Percentiles rank a stretch among this genome's conserved stretches.
phyloP scores from a whole-genome alignment of 2,113 vertebrate genomes.

The Gadus chalcogrammus region DNA sequence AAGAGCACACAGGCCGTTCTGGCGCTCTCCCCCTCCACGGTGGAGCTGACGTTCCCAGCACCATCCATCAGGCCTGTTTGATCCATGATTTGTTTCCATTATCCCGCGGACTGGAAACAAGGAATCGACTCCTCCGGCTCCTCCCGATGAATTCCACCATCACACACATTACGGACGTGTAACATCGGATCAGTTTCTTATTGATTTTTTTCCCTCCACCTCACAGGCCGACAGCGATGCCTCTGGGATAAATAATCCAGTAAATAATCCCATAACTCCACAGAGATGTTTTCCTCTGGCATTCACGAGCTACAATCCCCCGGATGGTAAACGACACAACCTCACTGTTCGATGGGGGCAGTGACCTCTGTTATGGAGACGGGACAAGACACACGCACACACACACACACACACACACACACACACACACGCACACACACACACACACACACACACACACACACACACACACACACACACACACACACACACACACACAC shows the following conservation, averaged over 20 bases:
- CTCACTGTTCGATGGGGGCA: too few species aligned
- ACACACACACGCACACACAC: background rate
- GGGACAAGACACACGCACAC: background rate
- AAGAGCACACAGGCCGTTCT: too few species aligned
- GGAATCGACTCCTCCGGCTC: constrained; percentile 50
- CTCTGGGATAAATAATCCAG: constrained; percentile 31
- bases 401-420: background rate
- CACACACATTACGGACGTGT: constrained; percentile 49
- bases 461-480: background rate
- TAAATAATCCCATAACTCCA: constrained; percentile 41
- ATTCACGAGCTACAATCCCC: too few species aligned
- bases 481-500: background rate
- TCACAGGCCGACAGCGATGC: background rate
- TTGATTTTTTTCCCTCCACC: constrained; percentile 50
- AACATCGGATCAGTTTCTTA: constrained; percentile 56
- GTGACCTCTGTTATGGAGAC: too few species aligned
- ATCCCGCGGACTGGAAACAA: constrained; percentile 41
- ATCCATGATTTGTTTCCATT: constrained; percentile 54
- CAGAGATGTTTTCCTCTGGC: constrained; percentile 7
- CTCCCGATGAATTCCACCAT: constrained; percentile 38
- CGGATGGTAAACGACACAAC: background rate
- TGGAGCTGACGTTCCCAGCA: background rate
- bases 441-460: background rate
- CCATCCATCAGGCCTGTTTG: constrained; percentile 36
- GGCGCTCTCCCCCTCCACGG: too few species aligned